Evolutionary conservation across 2,888 invertebrate genomes (phyloP).

Genomic region (Molanna angustata): DNA sequence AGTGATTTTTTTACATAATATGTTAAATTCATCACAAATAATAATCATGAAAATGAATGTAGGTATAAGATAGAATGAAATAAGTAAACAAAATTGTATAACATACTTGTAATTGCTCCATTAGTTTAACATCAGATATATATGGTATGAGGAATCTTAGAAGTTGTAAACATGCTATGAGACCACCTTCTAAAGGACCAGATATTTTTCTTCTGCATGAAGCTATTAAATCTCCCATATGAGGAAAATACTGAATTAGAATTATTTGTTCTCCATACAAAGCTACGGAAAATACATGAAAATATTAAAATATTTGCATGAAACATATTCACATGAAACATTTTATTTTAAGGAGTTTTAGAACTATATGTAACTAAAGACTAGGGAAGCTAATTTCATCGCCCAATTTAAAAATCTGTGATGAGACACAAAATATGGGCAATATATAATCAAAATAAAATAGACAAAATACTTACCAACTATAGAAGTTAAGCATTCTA

Average conservation of each 20-base stretch:
- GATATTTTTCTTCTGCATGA: slow-evolving; percentile 80
- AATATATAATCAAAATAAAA: slow-evolving; percentile 14
- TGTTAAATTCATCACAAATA: background rate
- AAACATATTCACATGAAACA: too few relatives aligned
- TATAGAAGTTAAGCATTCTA: slow-evolving; percentile 86
- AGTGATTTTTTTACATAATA: too few relatives aligned
- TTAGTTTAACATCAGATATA: slow-evolving; percentile 77
- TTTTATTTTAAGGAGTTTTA: too few relatives aligned
- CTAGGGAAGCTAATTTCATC: too few relatives aligned
- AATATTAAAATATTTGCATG: too few relatives aligned
- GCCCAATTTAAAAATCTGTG: too few relatives aligned
- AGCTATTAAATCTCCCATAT: slow-evolving; percentile 80
- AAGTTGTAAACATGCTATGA: slow-evolving; percentile 79
- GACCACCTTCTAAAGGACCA: slow-evolving; percentile 80
- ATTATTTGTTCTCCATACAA: slow-evolving; percentile 88
- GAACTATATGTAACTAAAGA: too few relatives aligned
- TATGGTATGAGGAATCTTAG: slow-evolving; percentile 78
- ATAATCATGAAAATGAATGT: background rate
- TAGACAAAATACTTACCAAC: slow-evolving; percentile 58
- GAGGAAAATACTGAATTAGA: slow-evolving; percentile 85
- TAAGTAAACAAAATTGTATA: background rate
- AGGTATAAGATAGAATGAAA: background rate
- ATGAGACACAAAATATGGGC: background rate
- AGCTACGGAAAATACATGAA: slow-evolving; percentile 44
- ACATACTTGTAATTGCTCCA: slow-evolving; percentile 79